Percentiles rank a stretch among this genome's conserved stretches.
Evolutionary conservation across 2,797 vertebrate genomes (phyloP).

Genomic region (Borostomias antarcticus): DNA sequence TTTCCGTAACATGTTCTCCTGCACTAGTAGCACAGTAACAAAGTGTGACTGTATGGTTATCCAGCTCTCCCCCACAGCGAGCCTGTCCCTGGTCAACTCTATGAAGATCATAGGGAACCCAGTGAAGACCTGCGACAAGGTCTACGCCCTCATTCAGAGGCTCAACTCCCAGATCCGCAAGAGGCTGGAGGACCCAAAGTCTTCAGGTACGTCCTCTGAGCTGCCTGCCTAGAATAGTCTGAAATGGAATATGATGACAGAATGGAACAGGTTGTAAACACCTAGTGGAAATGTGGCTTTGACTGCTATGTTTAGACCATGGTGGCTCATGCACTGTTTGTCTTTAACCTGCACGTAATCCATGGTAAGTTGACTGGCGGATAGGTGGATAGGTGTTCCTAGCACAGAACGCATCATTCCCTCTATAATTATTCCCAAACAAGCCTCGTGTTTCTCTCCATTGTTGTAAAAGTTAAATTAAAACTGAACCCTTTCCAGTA

Average conservation of each 20-base stretch:
- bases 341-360: not conserved
- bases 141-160: slow-evolving; percentile 83
- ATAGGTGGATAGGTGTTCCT: no score
- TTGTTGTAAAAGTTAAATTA: no score
- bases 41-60: not conserved
- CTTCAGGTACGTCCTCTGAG: slow-evolving; percentile 70
- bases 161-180: slow-evolving; percentile 84
- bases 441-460: no score
- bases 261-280: not conserved
- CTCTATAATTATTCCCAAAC: no score
- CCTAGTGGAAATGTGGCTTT: not conserved
- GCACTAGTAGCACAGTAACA: not conserved
- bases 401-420: no score
- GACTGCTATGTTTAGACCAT: not conserved
- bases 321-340: not conserved
- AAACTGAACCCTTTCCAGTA: no score
- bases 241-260: not conserved
- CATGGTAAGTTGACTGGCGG: no score
- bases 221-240: not conserved
- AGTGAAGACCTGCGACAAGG: slow-evolving; percentile 83
- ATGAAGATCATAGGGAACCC: slow-evolving; percentile 85
- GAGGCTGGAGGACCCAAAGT: slow-evolving; percentile 84
- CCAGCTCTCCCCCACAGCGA: slow-evolving; percentile 84
- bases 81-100: slow-evolving; percentile 82
- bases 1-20: not conserved